Base-by-base conservation (phyloP, 2,888 invertebrate species). In the Eumerus sabulonum region DNA sequence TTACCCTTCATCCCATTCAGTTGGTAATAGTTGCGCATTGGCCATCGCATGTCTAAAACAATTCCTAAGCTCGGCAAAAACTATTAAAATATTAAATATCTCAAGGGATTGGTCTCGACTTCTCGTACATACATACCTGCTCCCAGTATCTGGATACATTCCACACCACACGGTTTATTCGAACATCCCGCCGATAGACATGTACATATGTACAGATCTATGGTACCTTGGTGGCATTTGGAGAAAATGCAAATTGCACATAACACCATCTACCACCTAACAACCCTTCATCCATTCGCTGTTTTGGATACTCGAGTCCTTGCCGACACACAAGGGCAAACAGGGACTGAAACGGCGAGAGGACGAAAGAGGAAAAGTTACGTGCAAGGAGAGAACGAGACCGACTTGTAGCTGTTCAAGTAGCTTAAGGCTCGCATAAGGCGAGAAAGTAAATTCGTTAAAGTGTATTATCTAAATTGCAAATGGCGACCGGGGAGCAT, bases 401-500 rank as follows among this genome's bases (percentile, higher is more conserved):
- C n/a, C n/a, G 27, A 27, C 7, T 27, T 27, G 27, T 27, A 27
- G 27, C 27, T 4, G 27, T 27, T 27, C 7, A 4, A 27, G 27
- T 27, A 27, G 7, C 27, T 27, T 27, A 27, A 27, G 27, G 27
- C 27, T 27, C 40, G 36, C 50, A 48, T 50, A 54, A 57, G 57
- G 56, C 48, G 71, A 71, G 76, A 54, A 76, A 76, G 59, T 76
- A 76, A 76, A 76, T 71, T 71, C 76, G 76, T 71, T 76, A 51
- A 64, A 76, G 76, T 76, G 76, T 71, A 71, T 64, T 76, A 76
- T 64, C 76, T 72, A 71, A 66, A 76, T 72, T 76, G 56, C 76
- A 76, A 76, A 76, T 76, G 76, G 76, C 76, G 72, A 72, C 50
- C 71, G 35, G 72, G 60, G 72, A 72, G 50, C 54, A 66, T 18